Base-by-base conservation (phyloP, 2,797 vertebrate genomes). In the Heliangelus exortis region DNA sequence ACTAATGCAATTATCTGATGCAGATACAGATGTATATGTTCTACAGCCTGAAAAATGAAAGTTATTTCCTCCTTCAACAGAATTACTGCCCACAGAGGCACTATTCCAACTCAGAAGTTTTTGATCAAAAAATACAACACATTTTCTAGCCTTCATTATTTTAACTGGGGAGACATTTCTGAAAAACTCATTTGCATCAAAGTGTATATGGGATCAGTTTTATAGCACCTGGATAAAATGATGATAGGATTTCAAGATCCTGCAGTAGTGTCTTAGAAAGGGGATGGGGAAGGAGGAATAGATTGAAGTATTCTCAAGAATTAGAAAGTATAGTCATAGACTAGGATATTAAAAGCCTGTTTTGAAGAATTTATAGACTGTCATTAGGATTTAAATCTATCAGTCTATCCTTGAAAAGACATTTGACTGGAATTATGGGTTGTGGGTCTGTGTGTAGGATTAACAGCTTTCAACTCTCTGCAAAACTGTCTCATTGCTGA, bases 341-440 rank as follows among this genome's bases (percentile, higher is more conserved):
- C 29, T 48, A 75, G 39, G 65, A 91, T 92, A 89, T 74, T 76
- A 84, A 93, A 91, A 89, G 15, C 19, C 54, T 33, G 31, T 20
- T 62, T 75, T 87, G 21, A 14, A 78, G 87, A 76, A 94, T 91
- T 92, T 89, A 92, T 75, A 82, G 58, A 89, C 36, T 72, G 47
- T 47, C 28, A 71, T 72, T 87, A 65, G 31, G 67, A 84, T 68
- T 89, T 87, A 79, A 79, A 91, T 82, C 85, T 87, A 63, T 58
- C 78, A 79, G 33, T 82, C 88, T 81, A 57, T 33, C 88, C 82
- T 69, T 79, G 58, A 79, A 89, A 84, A 89, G 85, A 47, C 36
- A 82, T 73, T 31, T 89, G 84, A 91, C 58, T 93, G 78, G 51
- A 87, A 87, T 84, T 15, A 84, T 33, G 78, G 54, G 41, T 72